Conservation (phyloP, 2,113 vertebrate species). For the Prolemur simus region DNA sequence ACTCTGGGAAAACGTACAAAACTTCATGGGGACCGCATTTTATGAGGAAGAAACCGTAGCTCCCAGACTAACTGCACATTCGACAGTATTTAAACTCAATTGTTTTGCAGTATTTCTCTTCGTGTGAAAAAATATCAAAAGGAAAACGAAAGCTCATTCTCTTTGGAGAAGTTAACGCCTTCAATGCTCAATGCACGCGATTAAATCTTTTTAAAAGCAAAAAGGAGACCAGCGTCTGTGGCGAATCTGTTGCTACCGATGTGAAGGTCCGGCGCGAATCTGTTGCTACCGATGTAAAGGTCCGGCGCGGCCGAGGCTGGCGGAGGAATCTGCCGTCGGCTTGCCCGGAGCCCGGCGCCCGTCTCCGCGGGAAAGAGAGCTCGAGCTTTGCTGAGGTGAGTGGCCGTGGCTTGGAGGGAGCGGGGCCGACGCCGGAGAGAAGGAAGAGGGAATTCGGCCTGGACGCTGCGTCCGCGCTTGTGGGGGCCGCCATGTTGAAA, state of each 20-base stretch:
- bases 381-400: not conserved
- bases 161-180: too few species aligned
- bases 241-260: conserved; percentile 61
- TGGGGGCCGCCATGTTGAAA: conserved; percentile 59
- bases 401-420: not conserved
- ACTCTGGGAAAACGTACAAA: not conserved
- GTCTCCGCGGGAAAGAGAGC: not conserved
- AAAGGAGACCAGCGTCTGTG: not conserved
- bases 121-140: not conserved
- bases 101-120: not conserved
- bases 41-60: not conserved
- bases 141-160: not conserved
- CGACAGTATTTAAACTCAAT: not conserved
- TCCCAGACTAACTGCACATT: conserved; percentile 28
- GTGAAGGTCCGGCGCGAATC: conserved; percentile 26
- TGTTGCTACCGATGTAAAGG: not conserved
- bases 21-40: not conserved
- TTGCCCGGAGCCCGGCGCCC: accelerated
- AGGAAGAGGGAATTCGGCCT: not conserved
- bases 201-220: not conserved
- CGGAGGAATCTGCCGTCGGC: accelerated
- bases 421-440: not conserved
- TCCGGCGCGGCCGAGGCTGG: accelerated
- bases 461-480: not conserved
- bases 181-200: accelerated